Evolutionary conservation across 2,888 invertebrate genomes (phyloP).

Genomic region (Meliscaeva auricollis): DNA sequence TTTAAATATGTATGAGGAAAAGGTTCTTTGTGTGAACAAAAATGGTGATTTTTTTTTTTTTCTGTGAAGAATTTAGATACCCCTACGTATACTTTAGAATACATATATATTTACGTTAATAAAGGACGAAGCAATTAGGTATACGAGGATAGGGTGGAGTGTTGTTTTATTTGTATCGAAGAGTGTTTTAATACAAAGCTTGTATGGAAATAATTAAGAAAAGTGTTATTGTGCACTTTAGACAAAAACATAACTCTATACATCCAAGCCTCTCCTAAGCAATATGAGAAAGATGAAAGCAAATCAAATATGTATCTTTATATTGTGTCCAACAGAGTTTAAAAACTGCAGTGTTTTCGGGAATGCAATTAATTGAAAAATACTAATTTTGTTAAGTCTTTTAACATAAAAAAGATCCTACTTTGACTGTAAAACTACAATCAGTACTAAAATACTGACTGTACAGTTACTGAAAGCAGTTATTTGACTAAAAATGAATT

Average conservation of each 20-base stretch:
- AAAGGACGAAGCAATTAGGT: slow-evolving; percentile 71
- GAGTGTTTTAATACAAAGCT: slow-evolving; percentile 37
- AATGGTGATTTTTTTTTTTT: slow-evolving; percentile 60
- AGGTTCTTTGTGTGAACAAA: slow-evolving; percentile 53
- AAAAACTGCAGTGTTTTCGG: no score
- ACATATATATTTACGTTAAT: slow-evolving; percentile 49
- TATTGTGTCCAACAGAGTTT: no score
- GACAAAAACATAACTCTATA: neutral
- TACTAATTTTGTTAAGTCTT: no score
- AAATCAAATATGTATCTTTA: no score
- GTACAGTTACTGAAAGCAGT: no score
- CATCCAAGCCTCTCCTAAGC: neutral
- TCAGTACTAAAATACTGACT: no score
- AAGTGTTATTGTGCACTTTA: slow-evolving; percentile 29
- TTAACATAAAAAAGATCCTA: no score
- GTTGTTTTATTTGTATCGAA: slow-evolving; percentile 34
- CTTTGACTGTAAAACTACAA: no score
- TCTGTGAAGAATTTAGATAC: neutral
- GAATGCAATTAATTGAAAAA: no score
- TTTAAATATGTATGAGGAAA: slow-evolving; percentile 73
- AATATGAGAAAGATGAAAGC: neutral
- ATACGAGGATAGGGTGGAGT: slow-evolving; percentile 49
- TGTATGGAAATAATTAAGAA: slow-evolving; percentile 46
- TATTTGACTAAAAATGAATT: no score
- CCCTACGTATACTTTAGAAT: slow-evolving; percentile 1